Evolutionary conservation across 2,888 invertebrate genomes (phyloP).

Genomic region (Gymnocheta viridis): DNA sequence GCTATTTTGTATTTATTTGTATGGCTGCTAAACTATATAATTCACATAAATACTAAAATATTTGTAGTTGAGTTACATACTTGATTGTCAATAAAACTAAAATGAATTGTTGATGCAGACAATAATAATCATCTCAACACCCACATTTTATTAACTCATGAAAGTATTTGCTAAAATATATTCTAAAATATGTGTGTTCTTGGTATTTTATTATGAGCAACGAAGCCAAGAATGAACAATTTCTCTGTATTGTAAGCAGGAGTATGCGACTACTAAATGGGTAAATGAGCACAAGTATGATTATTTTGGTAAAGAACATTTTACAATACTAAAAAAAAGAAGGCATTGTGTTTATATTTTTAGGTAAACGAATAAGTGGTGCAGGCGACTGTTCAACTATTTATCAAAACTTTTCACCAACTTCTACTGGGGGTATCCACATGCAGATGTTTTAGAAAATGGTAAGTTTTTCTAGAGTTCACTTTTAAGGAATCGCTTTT

Average conservation of each 20-base stretch:
- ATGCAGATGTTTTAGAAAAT: neutral
- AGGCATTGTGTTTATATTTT: neutral
- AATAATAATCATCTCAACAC: neutral
- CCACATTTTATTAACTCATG: slow-evolving; percentile 2
- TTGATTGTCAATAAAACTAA: slow-evolving; percentile 35
- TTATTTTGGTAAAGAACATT: neutral
- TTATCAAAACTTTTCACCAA: neutral
- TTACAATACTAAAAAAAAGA: neutral
- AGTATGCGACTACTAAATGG: neutral
- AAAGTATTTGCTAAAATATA: slow-evolving; percentile 15
- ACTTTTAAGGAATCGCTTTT: too few relatives aligned
- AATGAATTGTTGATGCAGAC: neutral
- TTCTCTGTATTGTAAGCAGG: neutral
- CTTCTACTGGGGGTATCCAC: neutral
- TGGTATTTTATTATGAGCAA: slow-evolving; percentile 30
- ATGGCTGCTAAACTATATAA: neutral
- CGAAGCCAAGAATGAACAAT: slow-evolving; percentile 19
- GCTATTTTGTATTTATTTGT: neutral
- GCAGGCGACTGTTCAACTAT: neutral
- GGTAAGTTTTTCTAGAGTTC: too few relatives aligned
- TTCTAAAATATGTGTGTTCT: slow-evolving; percentile 14
- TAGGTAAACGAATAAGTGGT: too few relatives aligned
- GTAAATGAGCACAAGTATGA: neutral
- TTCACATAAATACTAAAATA: neutral
- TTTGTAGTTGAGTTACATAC: slow-evolving; percentile 6